phyloP scores from a whole-genome alignment of 2,113 vertebrate genomes.

The Jacana jacana region DNA sequence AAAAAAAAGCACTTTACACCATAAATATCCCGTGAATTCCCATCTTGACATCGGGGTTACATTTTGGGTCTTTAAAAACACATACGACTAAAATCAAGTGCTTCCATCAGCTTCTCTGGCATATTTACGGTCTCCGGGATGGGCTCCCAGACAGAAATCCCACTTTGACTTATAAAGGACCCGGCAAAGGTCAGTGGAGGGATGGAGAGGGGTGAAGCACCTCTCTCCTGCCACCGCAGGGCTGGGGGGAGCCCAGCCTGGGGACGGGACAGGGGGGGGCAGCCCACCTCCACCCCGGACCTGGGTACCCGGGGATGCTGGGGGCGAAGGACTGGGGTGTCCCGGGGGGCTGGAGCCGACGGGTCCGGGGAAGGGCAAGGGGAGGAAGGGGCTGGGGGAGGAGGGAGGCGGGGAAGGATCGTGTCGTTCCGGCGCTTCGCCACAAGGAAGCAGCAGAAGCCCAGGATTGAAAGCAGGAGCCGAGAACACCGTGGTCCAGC shows the following conservation, averaged over 20 bases:
- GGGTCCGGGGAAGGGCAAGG: background rate
- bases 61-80: constrained; percentile 55
- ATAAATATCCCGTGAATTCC: constrained; percentile 44
- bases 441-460: constrained; percentile 83
- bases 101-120: constrained; percentile 13
- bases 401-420: background rate
- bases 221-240: background rate
- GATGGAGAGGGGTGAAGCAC: background rate
- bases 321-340: accelerated
- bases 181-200: background rate
- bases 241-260: background rate
- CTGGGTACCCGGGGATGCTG: background rate
- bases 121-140: constrained; percentile 53
- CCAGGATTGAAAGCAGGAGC: constrained; percentile 60
- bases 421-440: constrained; percentile 69
- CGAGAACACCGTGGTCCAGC: background rate
- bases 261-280: background rate
- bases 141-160: constrained; percentile 2
- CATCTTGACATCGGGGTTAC: background rate
- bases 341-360: background rate
- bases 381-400: background rate
- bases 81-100: constrained; percentile 11
- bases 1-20: background rate
- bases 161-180: background rate
- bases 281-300: background rate